Percentiles rank a stretch among this genome's conserved stretches.
These are phyloP conservation scores for Xanthorhoe spadicearia DNA, from an alignment of 2,888 invertebrate species.

Conservation along the genomic window DNA sequence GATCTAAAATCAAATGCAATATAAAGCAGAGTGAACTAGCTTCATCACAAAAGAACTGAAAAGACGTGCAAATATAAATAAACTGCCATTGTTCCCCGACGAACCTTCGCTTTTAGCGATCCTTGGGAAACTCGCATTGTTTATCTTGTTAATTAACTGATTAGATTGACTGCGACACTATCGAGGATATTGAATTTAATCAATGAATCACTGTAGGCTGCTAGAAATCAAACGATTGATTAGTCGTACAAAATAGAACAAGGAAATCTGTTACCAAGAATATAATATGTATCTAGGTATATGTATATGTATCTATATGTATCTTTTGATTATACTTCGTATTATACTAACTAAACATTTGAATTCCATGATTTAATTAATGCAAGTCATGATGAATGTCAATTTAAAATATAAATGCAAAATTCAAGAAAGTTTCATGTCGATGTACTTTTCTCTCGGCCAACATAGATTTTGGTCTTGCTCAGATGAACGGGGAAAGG, in stretches of 20 bases:
- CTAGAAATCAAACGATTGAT: not conserved
- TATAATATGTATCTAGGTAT: too few relatives aligned
- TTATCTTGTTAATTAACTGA: conserved; percentile 57
- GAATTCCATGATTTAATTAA: too few relatives aligned
- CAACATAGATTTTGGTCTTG: too few relatives aligned
- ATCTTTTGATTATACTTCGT: too few relatives aligned
- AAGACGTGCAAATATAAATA: conserved; percentile 48
- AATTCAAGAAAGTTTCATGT: too few relatives aligned
- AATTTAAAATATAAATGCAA: too few relatives aligned
- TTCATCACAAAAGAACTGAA: not conserved
- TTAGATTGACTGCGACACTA: conserved; percentile 41
- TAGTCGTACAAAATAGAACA: not conserved
- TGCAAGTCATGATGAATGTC: too few relatives aligned
- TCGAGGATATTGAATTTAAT: conserved; percentile 25
- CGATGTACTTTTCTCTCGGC: too few relatives aligned
- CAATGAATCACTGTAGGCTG: not conserved
- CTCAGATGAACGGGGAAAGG: too few relatives aligned
- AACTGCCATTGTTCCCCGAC: conserved; percentile 60
- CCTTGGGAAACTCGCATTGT: conserved; percentile 51
- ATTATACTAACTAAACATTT: too few relatives aligned
- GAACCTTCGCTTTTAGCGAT: conserved; percentile 55
- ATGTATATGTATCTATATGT: too few relatives aligned
- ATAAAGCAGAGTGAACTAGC: conserved; percentile 22
- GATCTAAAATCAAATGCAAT: not conserved
- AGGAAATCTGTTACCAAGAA: too few relatives aligned